Evolutionary conservation across 2,888 invertebrate species (phyloP).

Genomic region (Emmelina monodactyla): DNA sequence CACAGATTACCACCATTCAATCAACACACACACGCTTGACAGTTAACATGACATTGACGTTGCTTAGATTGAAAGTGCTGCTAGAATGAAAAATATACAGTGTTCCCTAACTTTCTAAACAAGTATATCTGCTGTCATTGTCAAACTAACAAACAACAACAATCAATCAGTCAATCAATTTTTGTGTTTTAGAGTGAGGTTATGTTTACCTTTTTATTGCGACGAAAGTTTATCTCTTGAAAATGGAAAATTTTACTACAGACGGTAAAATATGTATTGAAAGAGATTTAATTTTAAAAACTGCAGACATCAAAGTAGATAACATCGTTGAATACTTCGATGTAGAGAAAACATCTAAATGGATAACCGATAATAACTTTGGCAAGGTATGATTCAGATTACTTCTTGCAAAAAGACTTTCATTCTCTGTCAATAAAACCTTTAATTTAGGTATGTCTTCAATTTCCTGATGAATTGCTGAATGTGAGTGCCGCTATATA

Average conservation of each 20-base stretch:
- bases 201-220: too few species aligned
- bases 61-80: too few species aligned
- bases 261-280: constrained; percentile 62
- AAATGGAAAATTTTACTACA: constrained; percentile 59
- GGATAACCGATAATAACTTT: constrained; percentile 74
- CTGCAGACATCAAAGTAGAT: constrained; percentile 20
- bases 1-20: too few species aligned
- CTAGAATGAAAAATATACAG: too few species aligned
- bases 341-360: constrained; percentile 67
- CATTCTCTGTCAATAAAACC: constrained; percentile 1
- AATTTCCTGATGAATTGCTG: constrained; percentile 88
- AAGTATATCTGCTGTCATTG: too few species aligned
- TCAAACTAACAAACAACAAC: too few species aligned
- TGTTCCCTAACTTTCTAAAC: too few species aligned
- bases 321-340: constrained; percentile 63
- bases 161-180: too few species aligned
- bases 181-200: too few species aligned
- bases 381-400: constrained; percentile 62
- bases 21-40: too few species aligned
- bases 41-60: too few species aligned
- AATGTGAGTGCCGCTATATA: constrained; percentile 73
- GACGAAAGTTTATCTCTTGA: too few species aligned
- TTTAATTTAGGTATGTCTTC: constrained; percentile 79
- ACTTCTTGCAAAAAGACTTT: constrained; percentile 1
- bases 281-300: constrained; percentile 33